Evolutionary conservation across 2,888 invertebrate species (phyloP).

Genomic region (Hydrotaea diabolus): DNA sequence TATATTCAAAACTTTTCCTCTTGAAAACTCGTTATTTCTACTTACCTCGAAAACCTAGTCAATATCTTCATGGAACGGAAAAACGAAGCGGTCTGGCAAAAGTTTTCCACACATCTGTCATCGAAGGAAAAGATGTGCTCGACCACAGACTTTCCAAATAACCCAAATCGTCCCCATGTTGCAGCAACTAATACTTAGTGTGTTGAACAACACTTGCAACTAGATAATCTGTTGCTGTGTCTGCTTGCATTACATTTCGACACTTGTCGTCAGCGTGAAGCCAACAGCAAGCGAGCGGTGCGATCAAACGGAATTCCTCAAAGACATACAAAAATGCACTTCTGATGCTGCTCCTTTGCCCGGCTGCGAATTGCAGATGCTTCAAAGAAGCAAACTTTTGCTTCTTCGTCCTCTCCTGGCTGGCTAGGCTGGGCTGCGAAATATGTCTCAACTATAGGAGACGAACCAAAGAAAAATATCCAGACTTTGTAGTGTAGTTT

Average conservation of each 20-base stretch:
- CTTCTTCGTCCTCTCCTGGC: neutral
- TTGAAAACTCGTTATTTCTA: too few species aligned
- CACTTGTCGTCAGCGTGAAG: slow-evolving; percentile 66
- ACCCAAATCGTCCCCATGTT: neutral
- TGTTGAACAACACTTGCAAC: slow-evolving; percentile 54
- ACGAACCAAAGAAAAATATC: neutral
- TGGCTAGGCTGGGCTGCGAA: slow-evolving; percentile 15
- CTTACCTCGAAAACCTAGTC: too few species aligned
- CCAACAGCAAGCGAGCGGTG: slow-evolving; percentile 48
- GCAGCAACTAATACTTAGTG: slow-evolving; percentile 15
- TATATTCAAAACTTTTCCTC: too few species aligned
- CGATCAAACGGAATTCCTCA: slow-evolving; percentile 64
- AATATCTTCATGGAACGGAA: too few species aligned
- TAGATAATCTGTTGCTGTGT: slow-evolving; percentile 65
- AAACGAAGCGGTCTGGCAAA: neutral
- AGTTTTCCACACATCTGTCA: neutral
- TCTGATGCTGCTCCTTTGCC: slow-evolving; percentile 25
- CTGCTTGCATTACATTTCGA: slow-evolving; percentile 67
- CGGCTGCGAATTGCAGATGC: neutral
- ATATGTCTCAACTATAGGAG: slow-evolving; percentile 44
- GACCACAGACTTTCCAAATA: neutral
- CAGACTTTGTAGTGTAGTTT: slow-evolving; percentile 25
- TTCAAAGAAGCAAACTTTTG: neutral
- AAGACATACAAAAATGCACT: slow-evolving; percentile 58
- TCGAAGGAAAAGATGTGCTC: neutral